Conservation (phyloP, 2,888 invertebrate genomes). For the Hoplodrina ambigua region DNA sequence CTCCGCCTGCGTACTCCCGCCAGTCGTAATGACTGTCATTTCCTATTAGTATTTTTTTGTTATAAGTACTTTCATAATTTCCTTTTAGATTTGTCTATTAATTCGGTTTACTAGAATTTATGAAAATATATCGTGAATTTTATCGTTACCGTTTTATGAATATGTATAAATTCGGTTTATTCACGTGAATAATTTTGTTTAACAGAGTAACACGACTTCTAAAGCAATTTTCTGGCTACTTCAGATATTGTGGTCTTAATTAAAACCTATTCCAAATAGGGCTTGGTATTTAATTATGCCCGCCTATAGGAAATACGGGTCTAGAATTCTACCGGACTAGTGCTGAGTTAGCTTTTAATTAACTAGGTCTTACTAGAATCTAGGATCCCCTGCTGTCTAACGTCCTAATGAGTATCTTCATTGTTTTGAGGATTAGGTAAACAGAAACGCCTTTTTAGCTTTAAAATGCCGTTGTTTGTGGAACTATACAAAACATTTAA, state of each 20-base stretch:
- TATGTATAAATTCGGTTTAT: not conserved
- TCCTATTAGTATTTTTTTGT: not conserved
- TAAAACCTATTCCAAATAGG: constrained; percentile 40
- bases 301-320: constrained; percentile 27
- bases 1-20: not conserved
- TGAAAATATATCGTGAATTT: not conserved
- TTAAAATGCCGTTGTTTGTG: not conserved
- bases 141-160: no score
- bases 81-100: not conserved
- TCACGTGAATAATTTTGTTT: not conserved
- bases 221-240: not conserved
- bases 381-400: constrained; percentile 15
- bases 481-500: not conserved
- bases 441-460: constrained; percentile 8
- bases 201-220: not conserved
- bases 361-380: constrained; percentile 28
- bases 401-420: constrained; percentile 19
- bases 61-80: not conserved
- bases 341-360: constrained; percentile 39
- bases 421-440: constrained; percentile 20
- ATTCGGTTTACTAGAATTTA: no score
- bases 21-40: not conserved
- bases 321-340: constrained; percentile 19
- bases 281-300: constrained; percentile 39
- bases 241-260: constrained; percentile 42